Evolutionary conservation across 53 echinoderm and acorn worm genomes (phyloP), one percentile per base, ranked within the genome.

Genomic region (Holothuria scabra): DNA sequence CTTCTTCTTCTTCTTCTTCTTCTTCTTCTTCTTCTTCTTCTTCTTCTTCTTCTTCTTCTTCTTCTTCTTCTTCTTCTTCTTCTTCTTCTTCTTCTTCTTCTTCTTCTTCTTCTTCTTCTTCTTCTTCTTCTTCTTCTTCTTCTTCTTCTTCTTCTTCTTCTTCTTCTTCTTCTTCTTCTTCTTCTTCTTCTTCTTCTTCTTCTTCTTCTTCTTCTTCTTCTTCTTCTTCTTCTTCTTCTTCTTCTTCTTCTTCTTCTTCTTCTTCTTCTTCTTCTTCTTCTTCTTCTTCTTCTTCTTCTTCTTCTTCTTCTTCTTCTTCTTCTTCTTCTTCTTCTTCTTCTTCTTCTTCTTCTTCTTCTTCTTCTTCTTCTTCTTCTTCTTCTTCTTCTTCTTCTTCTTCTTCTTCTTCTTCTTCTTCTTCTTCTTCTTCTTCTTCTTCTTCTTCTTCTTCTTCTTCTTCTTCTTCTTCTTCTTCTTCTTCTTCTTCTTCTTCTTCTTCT

Each of bases 1-100:
- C 79, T 79, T 20, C 79, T 79, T 57, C 79, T 79, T 57, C 79
- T 79, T 34, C 79, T 79, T 57, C 58, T 79, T 30, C 58, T 79
- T 30, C 58, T 79, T 29, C 74, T 72, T 28, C 35, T 72, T 12
- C 74, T 72, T 28, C 35, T 32, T 28, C 32, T 72, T 29, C 74
- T 16, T 28, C 58, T 56, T 14, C 79, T 56, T 34, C 79, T 79
- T 79, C 79, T 56, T 18, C 55, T 74, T 37, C 75, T 37, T 28
- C 34, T 74, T 37, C 75, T 74, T 33, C 75, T 28, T 33, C 41
- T 33, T 79, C 22, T 38, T 79, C 33, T 38, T 57, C 55, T 16
- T 79, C 20, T 12, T 28, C 28, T 32, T 72, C 32, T 28, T 12
- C 32, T 72, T 32, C 12, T 28, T 32, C 32, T 28, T 12, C 28